These are phyloP conservation scores for Allochrocebus solatus DNA, from an alignment of 2,797 vertebrate genomes.

Conservation along the genomic window DNA sequence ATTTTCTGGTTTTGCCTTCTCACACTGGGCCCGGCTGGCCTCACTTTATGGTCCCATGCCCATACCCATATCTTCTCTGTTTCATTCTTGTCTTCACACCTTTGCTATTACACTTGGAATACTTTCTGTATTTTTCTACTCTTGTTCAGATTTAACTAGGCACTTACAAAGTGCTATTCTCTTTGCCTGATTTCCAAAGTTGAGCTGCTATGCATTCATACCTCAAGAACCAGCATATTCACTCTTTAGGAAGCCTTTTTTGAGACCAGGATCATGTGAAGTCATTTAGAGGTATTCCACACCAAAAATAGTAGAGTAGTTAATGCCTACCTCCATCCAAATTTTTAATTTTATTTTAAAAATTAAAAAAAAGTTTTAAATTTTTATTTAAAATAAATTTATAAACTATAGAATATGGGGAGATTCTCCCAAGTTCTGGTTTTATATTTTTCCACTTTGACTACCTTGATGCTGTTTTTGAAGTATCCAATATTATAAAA, in stretches of 20 bases:
- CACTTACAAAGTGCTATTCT: not conserved
- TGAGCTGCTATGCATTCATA: not conserved
- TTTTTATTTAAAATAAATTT: constrained; percentile 21
- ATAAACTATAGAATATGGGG: not conserved
- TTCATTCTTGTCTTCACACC: not conserved
- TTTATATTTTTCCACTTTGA: constrained; percentile 8
- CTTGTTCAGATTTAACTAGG: constrained; percentile 5
- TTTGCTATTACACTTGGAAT: not conserved
- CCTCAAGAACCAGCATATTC: not conserved
- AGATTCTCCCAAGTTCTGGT: not conserved
- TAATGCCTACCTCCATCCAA: not conserved
- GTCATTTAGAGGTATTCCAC: not conserved
- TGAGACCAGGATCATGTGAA: not conserved
- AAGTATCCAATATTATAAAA: not conserved
- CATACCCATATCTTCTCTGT: not conserved
- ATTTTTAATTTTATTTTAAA: not conserved
- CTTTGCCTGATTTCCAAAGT: constrained; percentile 38
- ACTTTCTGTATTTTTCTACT: not conserved
- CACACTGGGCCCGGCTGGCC: not conserved
- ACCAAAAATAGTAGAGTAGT: not conserved
- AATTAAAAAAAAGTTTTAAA: not conserved
- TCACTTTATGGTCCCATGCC: not conserved
- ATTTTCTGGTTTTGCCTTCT: not conserved
- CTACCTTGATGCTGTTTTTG: not conserved
- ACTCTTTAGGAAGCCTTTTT: not conserved